These are phyloP conservation scores for Melanostigma gelatinosum DNA, from an alignment of 2,113 vertebrate genomes.

Conservation along the genomic window DNA sequence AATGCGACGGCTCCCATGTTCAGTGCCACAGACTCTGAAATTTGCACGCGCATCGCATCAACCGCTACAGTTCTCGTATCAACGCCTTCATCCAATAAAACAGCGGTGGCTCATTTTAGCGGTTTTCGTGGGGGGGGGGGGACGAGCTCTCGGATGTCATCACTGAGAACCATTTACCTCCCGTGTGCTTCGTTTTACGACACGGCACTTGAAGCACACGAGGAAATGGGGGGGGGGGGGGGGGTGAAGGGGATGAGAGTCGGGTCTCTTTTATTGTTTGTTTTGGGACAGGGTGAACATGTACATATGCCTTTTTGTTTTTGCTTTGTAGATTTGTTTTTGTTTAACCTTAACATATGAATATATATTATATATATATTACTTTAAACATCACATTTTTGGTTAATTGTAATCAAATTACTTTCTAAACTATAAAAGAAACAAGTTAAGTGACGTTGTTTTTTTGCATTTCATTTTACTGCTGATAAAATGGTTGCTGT, in stretches of 20 bases:
- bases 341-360: slow-evolving; percentile 80
- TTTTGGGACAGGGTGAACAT: slow-evolving; percentile 78
- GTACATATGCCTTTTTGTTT: slow-evolving; percentile 92
- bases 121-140: slow-evolving; percentile 5
- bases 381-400: slow-evolving; percentile 87
- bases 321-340: slow-evolving; percentile 83
- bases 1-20: slow-evolving; percentile 71
- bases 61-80: slow-evolving; percentile 56
- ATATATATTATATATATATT: slow-evolving; percentile 87
- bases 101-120: slow-evolving; percentile 36
- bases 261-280: slow-evolving; percentile 41
- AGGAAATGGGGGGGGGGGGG: slow-evolving; percentile 7
- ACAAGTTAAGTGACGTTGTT: slow-evolving; percentile 60
- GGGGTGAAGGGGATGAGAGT: slow-evolving; percentile 64
- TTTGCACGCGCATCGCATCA: slow-evolving; percentile 73
- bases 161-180: slow-evolving; percentile 80
- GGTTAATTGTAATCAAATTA: slow-evolving; percentile 81
- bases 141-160: slow-evolving; percentile 79
- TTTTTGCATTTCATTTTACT: slow-evolving; percentile 87
- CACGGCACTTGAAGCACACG: slow-evolving; percentile 49
- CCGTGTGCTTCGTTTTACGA: slow-evolving; percentile 71
- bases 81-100: slow-evolving; percentile 81
- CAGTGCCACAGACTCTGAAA: slow-evolving; percentile 70
- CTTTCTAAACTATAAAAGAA: slow-evolving; percentile 82
- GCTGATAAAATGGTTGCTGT: slow-evolving; percentile 83